phyloP scores from a whole-genome alignment of 2,113 vertebrate species.

The Orycteropus afer region DNA sequence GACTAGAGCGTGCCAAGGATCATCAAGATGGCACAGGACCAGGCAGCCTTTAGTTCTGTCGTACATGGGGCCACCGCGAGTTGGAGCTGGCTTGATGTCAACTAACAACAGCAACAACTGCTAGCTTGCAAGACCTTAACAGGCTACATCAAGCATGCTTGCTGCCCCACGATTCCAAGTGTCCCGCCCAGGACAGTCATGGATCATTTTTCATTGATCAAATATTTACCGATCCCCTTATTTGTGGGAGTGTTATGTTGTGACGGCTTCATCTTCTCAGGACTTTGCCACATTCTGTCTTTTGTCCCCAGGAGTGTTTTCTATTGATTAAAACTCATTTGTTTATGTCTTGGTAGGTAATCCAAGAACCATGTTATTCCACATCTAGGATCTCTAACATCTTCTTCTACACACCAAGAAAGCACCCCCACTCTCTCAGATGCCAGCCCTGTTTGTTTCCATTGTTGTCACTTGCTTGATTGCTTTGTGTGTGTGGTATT shows the following conservation, averaged over 20 bases:
- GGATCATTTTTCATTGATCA: not conserved
- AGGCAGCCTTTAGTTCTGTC: no score
- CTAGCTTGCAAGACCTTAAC: no score
- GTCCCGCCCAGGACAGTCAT: no score
- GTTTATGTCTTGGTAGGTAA: not conserved
- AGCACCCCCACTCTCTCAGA: accelerated
- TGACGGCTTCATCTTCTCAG: not conserved
- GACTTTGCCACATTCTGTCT: not conserved
- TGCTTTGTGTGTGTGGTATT: accelerated
- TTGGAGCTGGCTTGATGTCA: no score
- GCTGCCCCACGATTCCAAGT: no score
- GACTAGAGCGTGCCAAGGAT: no score
- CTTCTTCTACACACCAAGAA: accelerated
- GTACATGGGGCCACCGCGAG: no score
- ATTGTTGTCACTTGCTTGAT: not conserved
- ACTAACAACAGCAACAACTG: no score
- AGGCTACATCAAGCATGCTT: no score
- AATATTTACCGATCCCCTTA: not conserved
- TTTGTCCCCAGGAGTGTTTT: not conserved
- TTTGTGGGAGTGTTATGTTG: not conserved
- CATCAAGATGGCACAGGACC: no score
- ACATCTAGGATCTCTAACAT: no score
- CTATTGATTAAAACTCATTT: not conserved
- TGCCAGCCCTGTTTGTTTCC: not conserved
- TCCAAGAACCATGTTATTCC: no score